phyloP scores from a whole-genome alignment of 2,888 invertebrate species.

The Coleophora flavipennella region DNA sequence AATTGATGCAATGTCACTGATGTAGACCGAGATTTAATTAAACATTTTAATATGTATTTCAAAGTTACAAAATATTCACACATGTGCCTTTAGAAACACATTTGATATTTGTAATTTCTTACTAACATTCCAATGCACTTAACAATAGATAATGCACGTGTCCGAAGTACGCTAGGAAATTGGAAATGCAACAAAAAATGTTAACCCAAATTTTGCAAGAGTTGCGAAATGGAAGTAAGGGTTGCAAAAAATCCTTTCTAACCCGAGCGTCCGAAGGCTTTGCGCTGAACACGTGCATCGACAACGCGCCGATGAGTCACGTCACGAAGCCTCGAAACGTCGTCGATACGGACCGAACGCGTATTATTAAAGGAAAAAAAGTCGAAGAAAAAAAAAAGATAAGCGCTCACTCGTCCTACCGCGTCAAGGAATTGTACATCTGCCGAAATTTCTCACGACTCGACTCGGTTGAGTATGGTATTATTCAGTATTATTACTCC shows the following conservation, averaged over 20 bases:
- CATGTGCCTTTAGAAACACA: constrained; percentile 4
- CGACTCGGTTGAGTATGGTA: constrained; percentile 35
- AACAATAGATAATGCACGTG: constrained; percentile 36
- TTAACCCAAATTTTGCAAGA: constrained; percentile 69
- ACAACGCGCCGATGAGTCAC: constrained; percentile 66
- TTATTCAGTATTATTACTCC: constrained; percentile 66
- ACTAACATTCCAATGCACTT: constrained; percentile 28
- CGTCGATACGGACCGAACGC: constrained; percentile 48
- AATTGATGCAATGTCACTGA: constrained; percentile 28
- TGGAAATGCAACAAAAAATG: constrained; percentile 35
- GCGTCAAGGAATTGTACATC: constrained; percentile 72
- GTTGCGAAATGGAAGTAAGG: constrained; percentile 69
- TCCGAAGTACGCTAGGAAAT: constrained; percentile 29
- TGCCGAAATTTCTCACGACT: constrained; percentile 72
- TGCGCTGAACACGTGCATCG: constrained; percentile 59
- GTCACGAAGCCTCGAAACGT: constrained; percentile 51
- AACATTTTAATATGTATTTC: constrained; percentile 14
- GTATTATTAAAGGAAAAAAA: constrained; percentile 54
- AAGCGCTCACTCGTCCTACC: constrained; percentile 64
- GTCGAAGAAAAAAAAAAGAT: constrained; percentile 54
- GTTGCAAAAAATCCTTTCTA: constrained; percentile 70
- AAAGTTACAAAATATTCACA: constrained; percentile 15
- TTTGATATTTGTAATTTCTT: background rate
- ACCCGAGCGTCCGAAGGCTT: constrained; percentile 53
- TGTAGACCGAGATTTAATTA: constrained; percentile 21